Evolutionary conservation across 2,113 vertebrate genomes (phyloP).

Genomic region (Podiceps cristatus): DNA sequence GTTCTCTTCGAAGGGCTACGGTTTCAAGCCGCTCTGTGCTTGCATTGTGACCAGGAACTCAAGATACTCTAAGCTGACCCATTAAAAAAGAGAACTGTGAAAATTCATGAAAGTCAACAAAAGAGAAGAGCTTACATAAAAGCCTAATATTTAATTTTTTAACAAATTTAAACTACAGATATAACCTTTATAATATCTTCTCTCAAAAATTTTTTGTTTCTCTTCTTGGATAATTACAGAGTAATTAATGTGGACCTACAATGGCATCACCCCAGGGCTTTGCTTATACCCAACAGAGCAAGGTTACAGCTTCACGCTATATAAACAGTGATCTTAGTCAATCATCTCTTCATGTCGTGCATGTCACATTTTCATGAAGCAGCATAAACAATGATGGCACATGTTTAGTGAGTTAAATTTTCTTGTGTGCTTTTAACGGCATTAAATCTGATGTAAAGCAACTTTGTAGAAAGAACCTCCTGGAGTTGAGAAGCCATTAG

Average conservation of each 20-base stretch:
- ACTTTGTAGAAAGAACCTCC: slow-evolving; percentile 35
- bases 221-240: not conserved
- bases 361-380: not conserved
- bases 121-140: not conserved
- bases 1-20: not conserved
- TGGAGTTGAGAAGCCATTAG: slow-evolving; percentile 53
- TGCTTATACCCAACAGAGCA: not conserved
- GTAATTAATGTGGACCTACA: not conserved
- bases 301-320: not conserved
- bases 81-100: not conserved
- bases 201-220: not conserved
- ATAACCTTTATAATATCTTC: not conserved
- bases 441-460: slow-evolving; percentile 35
- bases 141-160: not conserved
- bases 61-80: not conserved
- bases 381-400: not conserved
- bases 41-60: not conserved
- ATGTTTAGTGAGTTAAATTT: not conserved
- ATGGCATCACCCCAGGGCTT: not conserved
- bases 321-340: not conserved
- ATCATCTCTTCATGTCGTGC: not conserved
- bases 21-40: not conserved
- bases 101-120: not conserved
- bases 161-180: not conserved
- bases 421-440: slow-evolving; percentile 19